Base-by-base conservation (phyloP, 1,140 invertebrate genomes). In the Cydia splendana region DNA sequence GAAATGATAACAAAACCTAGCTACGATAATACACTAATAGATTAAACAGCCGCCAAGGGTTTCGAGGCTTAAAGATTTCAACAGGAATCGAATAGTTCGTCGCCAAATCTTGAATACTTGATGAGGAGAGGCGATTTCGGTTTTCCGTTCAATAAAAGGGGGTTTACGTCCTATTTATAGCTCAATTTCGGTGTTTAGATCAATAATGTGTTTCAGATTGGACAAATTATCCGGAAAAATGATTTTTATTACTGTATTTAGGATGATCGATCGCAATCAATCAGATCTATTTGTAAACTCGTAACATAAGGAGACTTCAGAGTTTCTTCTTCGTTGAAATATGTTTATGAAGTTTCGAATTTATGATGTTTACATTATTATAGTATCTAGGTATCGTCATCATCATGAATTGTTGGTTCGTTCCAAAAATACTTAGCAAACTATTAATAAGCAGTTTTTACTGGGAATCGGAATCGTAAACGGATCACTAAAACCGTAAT, bases 141-240 rank as follows among this genome's bases (percentile, higher is more conserved):
- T 78, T 80, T 82, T 79, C 79, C 69, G 79, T 75, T 69, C 75
- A 78, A 80, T 82, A 76, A 75, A 78, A 76, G 65, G 67, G 48
- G 34, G 75, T 82, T 80, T 78, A 83, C 69, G 78, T 51, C 75
- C 65, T 81, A 82, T 82, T 82, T 83, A 81, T 77, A 77, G 78
- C 76, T 79, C 74, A 80, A 76, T 81, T 80, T 80, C 74, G 75
- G 75, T 79, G 77, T 53, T 75, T 65, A 73, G 67, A 79, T 79
- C 79, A 76, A 83, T 83, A 74, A 74, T 24, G 48, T 67, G 75
- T 48, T 69, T 75, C 71, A 38, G 76, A 76, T 74, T 57, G 67
- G 18, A 38, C 67, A 38, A 45, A 71, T 62, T 62, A 62, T 12
- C 4, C 10, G 12, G 57, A 62, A 20, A 10, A 62, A 62, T 62